Percentiles rank a stretch among this genome's conserved stretches.
Evolutionary conservation across 2,888 invertebrate genomes (phyloP).

Genomic region (Lydus trimaculatus): DNA sequence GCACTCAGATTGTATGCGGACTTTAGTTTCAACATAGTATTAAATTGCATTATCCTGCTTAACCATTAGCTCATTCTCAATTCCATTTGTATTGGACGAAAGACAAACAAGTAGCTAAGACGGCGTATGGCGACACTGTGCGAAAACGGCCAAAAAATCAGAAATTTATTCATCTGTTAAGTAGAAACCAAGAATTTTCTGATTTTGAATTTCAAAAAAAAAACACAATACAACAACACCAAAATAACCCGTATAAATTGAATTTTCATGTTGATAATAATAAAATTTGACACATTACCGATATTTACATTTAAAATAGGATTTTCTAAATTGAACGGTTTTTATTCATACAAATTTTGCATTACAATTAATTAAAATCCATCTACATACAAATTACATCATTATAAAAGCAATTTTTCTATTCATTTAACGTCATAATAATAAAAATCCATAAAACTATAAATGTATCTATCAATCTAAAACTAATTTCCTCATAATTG

Average conservation of each 20-base stretch:
- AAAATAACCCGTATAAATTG: not conserved
- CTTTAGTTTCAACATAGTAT: conserved; percentile 27
- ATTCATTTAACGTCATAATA: conserved; percentile 15
- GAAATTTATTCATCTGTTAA: conserved; percentile 16
- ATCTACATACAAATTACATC: conserved; percentile 29
- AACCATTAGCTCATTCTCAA: conserved; percentile 28
- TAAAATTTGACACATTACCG: conserved; percentile 2
- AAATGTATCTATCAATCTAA: not conserved
- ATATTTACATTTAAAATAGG: not conserved
- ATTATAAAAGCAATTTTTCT: conserved; percentile 26
- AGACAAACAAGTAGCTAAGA: conserved; percentile 12
- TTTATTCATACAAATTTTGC: conserved; percentile 12
- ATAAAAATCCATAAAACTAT: conserved; percentile 10
- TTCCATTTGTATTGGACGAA: conserved; percentile 15
- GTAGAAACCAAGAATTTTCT: not conserved
- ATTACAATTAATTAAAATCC: conserved; percentile 24
- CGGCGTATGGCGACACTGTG: conserved; percentile 14
- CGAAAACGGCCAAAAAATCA: conserved; percentile 5
- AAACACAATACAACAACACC: not conserved
- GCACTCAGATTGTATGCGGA: conserved; percentile 32
- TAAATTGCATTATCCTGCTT: conserved; percentile 34
- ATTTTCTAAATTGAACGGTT: conserved; percentile 15
- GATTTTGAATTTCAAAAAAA: not conserved
- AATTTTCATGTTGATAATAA: not conserved
- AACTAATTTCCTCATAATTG: conserved; percentile 10